A percentile compares a stretch with the other conserved stretches of the same genome.
These are phyloP conservation scores for Nysson spinosus DNA, from an alignment of 2,888 invertebrate species.

Conservation along the genomic window DNA sequence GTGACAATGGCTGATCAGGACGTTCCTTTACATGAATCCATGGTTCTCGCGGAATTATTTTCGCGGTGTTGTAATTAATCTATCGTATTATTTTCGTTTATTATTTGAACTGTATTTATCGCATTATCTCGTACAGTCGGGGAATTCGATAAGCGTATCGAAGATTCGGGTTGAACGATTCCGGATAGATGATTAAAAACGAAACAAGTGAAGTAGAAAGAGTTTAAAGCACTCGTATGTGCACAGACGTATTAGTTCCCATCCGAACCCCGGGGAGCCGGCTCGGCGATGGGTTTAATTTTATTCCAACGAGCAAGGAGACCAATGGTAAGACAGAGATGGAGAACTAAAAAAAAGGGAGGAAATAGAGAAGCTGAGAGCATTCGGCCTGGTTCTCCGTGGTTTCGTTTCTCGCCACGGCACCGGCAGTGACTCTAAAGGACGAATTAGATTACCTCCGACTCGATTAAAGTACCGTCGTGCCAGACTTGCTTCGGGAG, in stretches of 20 bases:
- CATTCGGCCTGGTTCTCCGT: constrained; percentile 43
- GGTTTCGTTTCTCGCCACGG: constrained; percentile 56
- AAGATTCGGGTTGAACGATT: constrained; percentile 3
- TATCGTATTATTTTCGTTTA: too few relatives aligned
- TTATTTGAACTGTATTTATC: too few relatives aligned
- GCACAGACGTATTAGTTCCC: constrained; percentile 28
- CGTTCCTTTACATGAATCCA: too few relatives aligned
- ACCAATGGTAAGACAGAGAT: constrained; percentile 21
- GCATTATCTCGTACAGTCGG: too few relatives aligned
- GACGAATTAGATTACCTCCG: constrained; percentile 63
- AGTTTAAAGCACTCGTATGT: constrained; percentile 32
- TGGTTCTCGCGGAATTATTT: too few relatives aligned
- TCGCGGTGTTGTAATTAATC: too few relatives aligned
- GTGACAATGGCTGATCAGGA: too few relatives aligned
- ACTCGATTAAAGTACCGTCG: constrained; percentile 61
- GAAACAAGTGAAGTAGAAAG: neutral
- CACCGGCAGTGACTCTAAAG: constrained; percentile 48
- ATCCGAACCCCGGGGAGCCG: constrained; percentile 21
- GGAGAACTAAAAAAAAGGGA: constrained; percentile 36
- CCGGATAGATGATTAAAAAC: constrained; percentile 4
- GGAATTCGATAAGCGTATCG: neutral
- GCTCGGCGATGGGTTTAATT: constrained; percentile 58
- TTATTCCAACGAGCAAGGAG: constrained; percentile 62
- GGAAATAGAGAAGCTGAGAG: constrained; percentile 47
- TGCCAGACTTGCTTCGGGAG: constrained; percentile 46